Conservation (phyloP, 2,797 vertebrate genomes). For the Sebastiscus tertius region DNA sequence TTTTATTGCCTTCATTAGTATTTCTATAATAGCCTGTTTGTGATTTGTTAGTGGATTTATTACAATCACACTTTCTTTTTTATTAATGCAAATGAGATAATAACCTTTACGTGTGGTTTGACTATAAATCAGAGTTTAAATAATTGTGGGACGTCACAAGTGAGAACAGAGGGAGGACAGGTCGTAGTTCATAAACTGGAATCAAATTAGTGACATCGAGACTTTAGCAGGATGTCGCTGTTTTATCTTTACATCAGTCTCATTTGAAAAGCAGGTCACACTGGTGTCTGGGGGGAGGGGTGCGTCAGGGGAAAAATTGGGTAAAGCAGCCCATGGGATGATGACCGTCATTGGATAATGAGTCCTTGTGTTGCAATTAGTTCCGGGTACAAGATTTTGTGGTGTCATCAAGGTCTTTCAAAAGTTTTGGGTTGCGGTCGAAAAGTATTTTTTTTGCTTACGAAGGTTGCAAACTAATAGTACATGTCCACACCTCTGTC, state of each 20-base stretch:
- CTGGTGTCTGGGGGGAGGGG: not conserved
- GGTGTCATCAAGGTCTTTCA: conserved; percentile 50
- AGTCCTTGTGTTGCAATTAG: conserved; percentile 65
- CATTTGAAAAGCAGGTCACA: conserved; percentile 21
- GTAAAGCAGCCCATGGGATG: conserved; percentile 46
- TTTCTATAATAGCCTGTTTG: conserved; percentile 58
- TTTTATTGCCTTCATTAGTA: conserved; percentile 71
- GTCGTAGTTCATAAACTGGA: not conserved
- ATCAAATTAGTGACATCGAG: not conserved
- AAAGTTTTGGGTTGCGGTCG: not conserved
- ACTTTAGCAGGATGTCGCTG: not conserved
- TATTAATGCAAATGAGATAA: conserved; percentile 67
- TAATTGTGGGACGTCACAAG: not conserved
- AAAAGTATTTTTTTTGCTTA: not conserved
- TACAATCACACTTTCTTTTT: conserved; percentile 52
- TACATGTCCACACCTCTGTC: too few relatives aligned
- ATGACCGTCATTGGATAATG: conserved; percentile 58
- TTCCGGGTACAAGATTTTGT: conserved; percentile 38
- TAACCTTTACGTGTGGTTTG: conserved; percentile 29
- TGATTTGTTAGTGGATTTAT: conserved; percentile 63
- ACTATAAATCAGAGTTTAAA: conserved; percentile 37
- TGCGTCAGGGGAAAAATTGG: conserved; percentile 31
- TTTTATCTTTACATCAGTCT: conserved; percentile 10
- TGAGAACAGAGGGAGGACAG: not conserved
- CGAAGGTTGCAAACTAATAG: not conserved